Evolutionary conservation across 2,888 invertebrate species (phyloP).

Genomic region (Automeris io): DNA sequence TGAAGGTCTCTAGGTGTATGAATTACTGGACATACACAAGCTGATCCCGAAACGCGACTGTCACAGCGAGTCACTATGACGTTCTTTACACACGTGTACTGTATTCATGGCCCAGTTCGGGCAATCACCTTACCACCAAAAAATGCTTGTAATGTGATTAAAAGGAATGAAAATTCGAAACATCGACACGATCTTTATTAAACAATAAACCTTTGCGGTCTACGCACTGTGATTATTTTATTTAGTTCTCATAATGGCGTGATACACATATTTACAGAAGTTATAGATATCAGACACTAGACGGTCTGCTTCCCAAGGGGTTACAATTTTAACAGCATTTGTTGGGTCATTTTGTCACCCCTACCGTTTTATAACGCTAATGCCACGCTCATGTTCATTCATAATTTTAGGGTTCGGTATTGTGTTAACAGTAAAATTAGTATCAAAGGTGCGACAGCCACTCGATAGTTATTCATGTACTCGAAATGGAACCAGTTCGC

Average conservation of each 20-base stretch:
- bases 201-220: too few species aligned
- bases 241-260: not conserved
- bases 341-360: slow-evolving; percentile 51
- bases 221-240: too few species aligned
- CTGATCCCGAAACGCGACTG: too few species aligned
- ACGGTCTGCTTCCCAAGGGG: slow-evolving; percentile 22
- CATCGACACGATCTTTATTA: too few species aligned
- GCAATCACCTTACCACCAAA: too few species aligned
- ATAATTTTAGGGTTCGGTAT: slow-evolving; percentile 56
- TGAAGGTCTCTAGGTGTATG: too few species aligned
- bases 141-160: too few species aligned
- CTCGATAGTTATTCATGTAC: slow-evolving; percentile 55
- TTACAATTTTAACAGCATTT: slow-evolving; percentile 43
- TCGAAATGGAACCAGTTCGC: slow-evolving; percentile 52
- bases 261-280: slow-evolving; percentile 2
- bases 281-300: slow-evolving; percentile 7
- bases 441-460: slow-evolving; percentile 65
- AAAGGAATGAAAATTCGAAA: too few species aligned
- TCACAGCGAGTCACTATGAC: too few species aligned
- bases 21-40: too few species aligned
- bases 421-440: slow-evolving; percentile 67
- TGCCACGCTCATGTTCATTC: slow-evolving; percentile 60
- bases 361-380: slow-evolving; percentile 36
- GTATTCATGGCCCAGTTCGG: too few species aligned
- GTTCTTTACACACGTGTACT: too few species aligned